Evolutionary conservation across 2,113 vertebrate species (phyloP), one percentile per base, ranked within the genome.

Genomic region (Myiozetetes cayanensis): DNA sequence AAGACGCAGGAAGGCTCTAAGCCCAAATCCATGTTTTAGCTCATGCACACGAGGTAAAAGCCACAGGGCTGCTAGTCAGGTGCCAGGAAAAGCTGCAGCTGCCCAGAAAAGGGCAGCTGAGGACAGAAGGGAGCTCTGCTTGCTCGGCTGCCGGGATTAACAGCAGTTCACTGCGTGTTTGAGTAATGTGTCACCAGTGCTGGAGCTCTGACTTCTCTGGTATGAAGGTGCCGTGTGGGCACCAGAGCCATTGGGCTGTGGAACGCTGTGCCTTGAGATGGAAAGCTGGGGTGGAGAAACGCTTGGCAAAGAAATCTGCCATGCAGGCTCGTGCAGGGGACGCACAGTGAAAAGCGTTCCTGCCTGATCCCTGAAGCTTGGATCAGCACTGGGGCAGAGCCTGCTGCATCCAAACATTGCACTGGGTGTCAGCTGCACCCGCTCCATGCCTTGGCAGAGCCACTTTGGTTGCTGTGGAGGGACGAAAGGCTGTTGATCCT

Each of bases 31-130:
- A 5, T 8, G n/a, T 86, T 86, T 88, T 84, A 53, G 89, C 68
- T 92, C 22, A 1, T 78, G 43, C 50, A 33, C 61, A 65, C 25
- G 73, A 91, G 62, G 74, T 67, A 37, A 61, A 95, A 95, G 74
- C 91, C 81, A 79, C 76, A 75, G 76, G 28, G 41, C 50, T 94
- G 59, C 86, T 61, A 41, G 41, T 92, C 44, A 78, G 83, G 49
- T 85, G 73, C 65, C 79, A 95, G 88, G 81, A 95, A 88, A 95
- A 87, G 47, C 85, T 96, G 37, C 56, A 78, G 73, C 88, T 84
- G 86, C 94, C 88, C 37, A 43, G 80, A 44, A 70, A 84, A 90
- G 92, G 83, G 88, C 72, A 85, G 23, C 73, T 5, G 8, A 92
- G 73, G 94, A 90, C 86, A 92, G 75, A 81, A 39, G 43, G 37